Conservation (phyloP, 2,888 invertebrate species). For the Volucella inanis region DNA sequence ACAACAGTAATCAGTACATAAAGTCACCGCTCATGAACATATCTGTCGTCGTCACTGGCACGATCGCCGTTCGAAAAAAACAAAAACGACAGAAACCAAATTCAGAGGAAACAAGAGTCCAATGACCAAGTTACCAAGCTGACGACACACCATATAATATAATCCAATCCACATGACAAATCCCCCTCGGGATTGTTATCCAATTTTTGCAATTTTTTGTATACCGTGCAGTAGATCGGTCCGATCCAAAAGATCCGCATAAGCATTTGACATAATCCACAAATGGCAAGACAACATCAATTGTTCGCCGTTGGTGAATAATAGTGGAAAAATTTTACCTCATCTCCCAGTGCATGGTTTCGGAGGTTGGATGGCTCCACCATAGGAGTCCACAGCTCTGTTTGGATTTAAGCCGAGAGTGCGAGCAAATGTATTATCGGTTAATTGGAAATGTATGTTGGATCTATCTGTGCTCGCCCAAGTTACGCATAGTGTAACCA, state of each 20-base stretch:
- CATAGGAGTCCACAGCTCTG: neutral
- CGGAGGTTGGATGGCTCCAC: neutral
- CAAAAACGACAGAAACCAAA: constrained; percentile 47
- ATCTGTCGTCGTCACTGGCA: constrained; percentile 31
- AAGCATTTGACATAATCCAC: constrained; percentile 70
- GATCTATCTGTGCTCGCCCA: constrained; percentile 52
- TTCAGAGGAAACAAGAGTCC: constrained; percentile 35
- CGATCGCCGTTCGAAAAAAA: constrained; percentile 20
- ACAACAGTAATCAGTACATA: constrained; percentile 73
- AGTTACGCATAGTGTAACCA: constrained; percentile 53
- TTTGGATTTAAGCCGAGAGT: constrained; percentile 26
- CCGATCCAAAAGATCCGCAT: constrained; percentile 35
- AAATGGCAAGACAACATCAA: constrained; percentile 70
- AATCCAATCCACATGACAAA: constrained; percentile 42
- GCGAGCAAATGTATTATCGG: constrained; percentile 68
- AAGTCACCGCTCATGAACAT: constrained; percentile 68
- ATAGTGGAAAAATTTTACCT: constrained; percentile 40
- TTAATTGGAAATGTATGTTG: constrained; percentile 72
- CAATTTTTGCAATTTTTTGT: constrained; percentile 71
- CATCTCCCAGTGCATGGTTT: neutral
- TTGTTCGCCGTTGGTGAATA: constrained; percentile 64
- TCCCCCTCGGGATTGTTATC: constrained; percentile 67
- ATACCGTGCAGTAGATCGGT: constrained; percentile 46
- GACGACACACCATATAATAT: neutral
- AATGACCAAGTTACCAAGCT: constrained; percentile 12